These are phyloP conservation scores for Probosciger aterrimus DNA, from an alignment of 2,113 vertebrate genomes.

Conservation along the genomic window DNA sequence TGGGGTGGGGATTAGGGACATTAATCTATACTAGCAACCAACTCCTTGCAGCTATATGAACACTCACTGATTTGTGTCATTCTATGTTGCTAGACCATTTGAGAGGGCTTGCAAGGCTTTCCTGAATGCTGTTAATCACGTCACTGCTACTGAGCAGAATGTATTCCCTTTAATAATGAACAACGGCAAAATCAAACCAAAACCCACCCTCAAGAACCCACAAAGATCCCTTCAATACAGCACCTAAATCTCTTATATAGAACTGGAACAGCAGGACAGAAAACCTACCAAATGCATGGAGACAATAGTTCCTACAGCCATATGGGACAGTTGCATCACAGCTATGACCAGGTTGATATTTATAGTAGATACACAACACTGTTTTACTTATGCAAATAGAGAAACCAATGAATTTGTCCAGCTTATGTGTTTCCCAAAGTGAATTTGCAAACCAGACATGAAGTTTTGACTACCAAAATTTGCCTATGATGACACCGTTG, in stretches of 20 bases:
- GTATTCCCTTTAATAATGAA: neutral
- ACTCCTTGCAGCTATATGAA: neutral
- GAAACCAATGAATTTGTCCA: neutral
- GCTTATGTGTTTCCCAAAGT: neutral
- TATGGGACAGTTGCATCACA: neutral
- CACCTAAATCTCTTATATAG: neutral
- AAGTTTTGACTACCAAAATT: neutral
- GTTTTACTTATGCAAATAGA: neutral
- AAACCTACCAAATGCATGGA: neutral
- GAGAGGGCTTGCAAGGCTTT: neutral
- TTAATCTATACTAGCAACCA: neutral
- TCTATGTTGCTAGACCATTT: neutral
- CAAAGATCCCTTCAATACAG: neutral
- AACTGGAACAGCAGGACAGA: neutral
- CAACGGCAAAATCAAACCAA: neutral
- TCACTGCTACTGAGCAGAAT: neutral
- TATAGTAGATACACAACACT: neutral
- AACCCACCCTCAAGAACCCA: neutral
- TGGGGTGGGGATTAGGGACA: neutral
- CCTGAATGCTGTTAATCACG: neutral
- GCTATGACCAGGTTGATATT: neutral
- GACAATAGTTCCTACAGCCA: neutral
- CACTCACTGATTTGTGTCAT: neutral
- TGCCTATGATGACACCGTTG: neutral
- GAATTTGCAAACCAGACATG: neutral